Evolutionary conservation across 2,888 invertebrate species (phyloP).

Genomic region (Caprella mutica): DNA sequence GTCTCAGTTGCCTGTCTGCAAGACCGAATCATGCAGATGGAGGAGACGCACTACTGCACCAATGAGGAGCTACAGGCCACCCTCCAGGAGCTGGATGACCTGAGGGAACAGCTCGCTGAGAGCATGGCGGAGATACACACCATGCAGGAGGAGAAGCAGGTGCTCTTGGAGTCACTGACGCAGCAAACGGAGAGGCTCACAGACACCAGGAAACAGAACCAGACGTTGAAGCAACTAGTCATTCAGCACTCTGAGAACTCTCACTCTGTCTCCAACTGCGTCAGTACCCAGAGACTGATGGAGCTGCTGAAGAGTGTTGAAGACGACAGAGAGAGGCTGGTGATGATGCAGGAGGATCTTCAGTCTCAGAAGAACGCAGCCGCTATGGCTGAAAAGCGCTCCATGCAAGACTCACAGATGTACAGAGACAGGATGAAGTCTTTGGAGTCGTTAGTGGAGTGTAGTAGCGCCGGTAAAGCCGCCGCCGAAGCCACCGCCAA

Average conservation of each 20-base stretch:
- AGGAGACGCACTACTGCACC: constrained; percentile 74
- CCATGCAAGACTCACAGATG: constrained; percentile 27
- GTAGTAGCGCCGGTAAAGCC: constrained; percentile 59
- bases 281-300: constrained; percentile 66
- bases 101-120: constrained; percentile 74
- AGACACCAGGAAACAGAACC: constrained; percentile 71
- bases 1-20: constrained; percentile 78
- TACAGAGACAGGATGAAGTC: constrained; percentile 43
- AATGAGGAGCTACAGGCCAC: constrained; percentile 89
- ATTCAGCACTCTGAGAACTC: constrained; percentile 38
- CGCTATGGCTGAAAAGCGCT: constrained; percentile 47
- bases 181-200: constrained; percentile 84
- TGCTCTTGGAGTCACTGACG: constrained; percentile 77
- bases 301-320: constrained; percentile 69
- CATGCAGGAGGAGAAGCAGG: constrained; percentile 71
- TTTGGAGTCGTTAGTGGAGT: constrained; percentile 62
- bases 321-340: constrained; percentile 61
- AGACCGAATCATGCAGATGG: constrained; percentile 85
- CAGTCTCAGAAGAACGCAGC: constrained; percentile 56
- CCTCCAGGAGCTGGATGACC: constrained; percentile 77
- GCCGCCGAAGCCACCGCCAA: constrained; percentile 61
- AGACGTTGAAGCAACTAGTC: constrained; percentile 64
- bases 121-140: constrained; percentile 77
- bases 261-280: constrained; percentile 38
- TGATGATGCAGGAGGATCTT: constrained; percentile 66